These are phyloP conservation scores for Oryzias woworae DNA, from an alignment of 2,113 vertebrate species.

Conservation along the genomic window DNA sequence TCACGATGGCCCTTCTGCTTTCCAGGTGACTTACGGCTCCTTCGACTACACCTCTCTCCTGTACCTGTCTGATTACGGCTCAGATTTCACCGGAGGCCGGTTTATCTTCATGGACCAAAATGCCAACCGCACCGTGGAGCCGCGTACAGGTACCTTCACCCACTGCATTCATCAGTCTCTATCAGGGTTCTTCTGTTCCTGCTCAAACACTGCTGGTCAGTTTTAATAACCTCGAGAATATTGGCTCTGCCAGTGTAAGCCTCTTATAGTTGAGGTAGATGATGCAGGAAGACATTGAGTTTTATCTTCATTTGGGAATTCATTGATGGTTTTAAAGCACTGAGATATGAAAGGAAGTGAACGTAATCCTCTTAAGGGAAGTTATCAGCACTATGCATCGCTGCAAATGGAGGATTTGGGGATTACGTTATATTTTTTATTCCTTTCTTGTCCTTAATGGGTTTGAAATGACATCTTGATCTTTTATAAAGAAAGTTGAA, in stretches of 20 bases:
- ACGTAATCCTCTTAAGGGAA: conserved; percentile 43
- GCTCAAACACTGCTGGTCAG: not conserved
- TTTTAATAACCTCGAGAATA: not conserved
- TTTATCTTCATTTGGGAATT: not conserved
- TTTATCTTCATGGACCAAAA: conserved; percentile 91
- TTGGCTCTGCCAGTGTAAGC: conserved; percentile 5
- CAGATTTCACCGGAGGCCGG: conserved; percentile 89
- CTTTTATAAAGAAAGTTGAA: not conserved
- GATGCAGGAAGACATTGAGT: no score
- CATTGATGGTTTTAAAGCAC: conserved; percentile 15
- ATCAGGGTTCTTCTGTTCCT: conserved; percentile 2
- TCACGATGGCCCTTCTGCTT: conserved; percentile 5
- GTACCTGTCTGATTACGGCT: conserved; percentile 89
- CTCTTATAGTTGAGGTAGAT: not conserved
- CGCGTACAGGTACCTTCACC: conserved; percentile 80
- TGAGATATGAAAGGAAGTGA: conserved; percentile 16
- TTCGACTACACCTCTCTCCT: conserved; percentile 96
- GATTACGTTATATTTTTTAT: conserved; percentile 11
- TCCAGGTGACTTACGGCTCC: conserved; percentile 91
- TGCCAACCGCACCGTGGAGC: conserved; percentile 89
- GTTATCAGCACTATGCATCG: conserved; percentile 15
- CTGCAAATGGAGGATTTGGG: conserved; percentile 9
- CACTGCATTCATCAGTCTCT: not conserved
- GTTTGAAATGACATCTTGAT: not conserved
- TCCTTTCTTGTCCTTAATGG: not conserved